These are phyloP conservation scores for Magallana angulata DNA, from an alignment of 1,140 invertebrate genomes.

Conservation along the genomic window DNA sequence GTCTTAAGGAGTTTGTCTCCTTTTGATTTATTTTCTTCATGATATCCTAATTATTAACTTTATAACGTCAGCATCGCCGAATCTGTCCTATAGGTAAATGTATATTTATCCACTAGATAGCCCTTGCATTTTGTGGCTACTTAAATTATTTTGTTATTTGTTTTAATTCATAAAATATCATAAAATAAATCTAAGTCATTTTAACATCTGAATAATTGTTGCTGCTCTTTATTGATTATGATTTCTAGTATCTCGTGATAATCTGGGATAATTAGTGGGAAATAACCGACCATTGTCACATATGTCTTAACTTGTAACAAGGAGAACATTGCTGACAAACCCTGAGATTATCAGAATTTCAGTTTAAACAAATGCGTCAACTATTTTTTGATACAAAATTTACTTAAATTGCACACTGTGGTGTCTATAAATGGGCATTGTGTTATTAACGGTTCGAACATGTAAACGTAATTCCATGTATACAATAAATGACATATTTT, in stretches of 20 bases:
- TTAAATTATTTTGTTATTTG: constrained; percentile 6
- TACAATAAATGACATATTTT: too few relatives aligned
- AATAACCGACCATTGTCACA: background rate
- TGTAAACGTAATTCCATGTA: too few relatives aligned
- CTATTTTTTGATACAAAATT: too few relatives aligned
- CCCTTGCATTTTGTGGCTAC: background rate
- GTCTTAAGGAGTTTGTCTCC: background rate
- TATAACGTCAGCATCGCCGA: background rate
- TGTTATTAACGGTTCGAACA: too few relatives aligned
- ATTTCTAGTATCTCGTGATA: constrained; percentile 1
- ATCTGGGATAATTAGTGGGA: constrained; percentile 2
- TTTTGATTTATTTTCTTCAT: background rate
- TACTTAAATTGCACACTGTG: too few relatives aligned
- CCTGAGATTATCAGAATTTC: too few relatives aligned
- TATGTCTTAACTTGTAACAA: too few relatives aligned
- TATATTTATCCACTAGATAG: background rate
- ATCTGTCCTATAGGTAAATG: background rate
- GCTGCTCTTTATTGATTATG: background rate
- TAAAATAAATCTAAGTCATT: background rate
- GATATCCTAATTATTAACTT: background rate
- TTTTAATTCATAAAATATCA: background rate
- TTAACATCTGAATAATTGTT: background rate
- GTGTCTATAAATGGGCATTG: too few relatives aligned
- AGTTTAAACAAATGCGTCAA: too few relatives aligned
- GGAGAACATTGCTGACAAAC: too few relatives aligned